These are phyloP conservation scores for Brachyalestes nurse DNA, from an alignment of 2,797 vertebrate species.

Conservation along the genomic window DNA sequence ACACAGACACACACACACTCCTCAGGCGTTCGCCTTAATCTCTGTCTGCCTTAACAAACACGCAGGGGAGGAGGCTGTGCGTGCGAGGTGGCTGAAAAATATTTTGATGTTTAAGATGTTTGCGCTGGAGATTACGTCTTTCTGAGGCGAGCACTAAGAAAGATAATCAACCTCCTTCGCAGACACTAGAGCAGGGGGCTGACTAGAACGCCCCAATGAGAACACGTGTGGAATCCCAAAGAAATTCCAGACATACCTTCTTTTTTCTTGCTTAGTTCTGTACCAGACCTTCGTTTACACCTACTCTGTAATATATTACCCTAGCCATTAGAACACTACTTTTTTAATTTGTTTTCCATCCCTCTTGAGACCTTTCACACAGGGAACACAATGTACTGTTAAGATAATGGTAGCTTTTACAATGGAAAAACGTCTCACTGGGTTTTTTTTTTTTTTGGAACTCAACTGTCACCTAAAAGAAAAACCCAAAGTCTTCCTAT, in stretches of 20 bases:
- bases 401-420: constrained; percentile 20
- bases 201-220: constrained; percentile 56
- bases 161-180: constrained; percentile 51
- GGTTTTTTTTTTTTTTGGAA: constrained; percentile 1
- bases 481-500: constrained; percentile 2
- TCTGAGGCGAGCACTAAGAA: constrained; percentile 45
- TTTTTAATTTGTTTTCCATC: constrained; percentile 46
- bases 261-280: constrained; percentile 56
- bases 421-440: constrained; percentile 27
- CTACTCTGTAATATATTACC: constrained; percentile 58
- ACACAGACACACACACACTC: constrained; percentile 5
- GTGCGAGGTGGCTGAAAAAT: constrained; percentile 59
- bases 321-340: constrained; percentile 65
- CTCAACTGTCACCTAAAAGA: constrained; percentile 1
- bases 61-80: constrained; percentile 47
- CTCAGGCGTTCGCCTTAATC: constrained; percentile 46
- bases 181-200: constrained; percentile 30
- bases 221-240: constrained; percentile 52
- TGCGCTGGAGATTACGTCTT: constrained; percentile 56
- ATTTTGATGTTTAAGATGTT: constrained; percentile 61
- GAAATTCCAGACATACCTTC: constrained; percentile 65
- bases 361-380: constrained; percentile 5
- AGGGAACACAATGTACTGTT: neutral
- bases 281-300: constrained; percentile 55
- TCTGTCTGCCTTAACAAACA: constrained; percentile 54